Evolutionary conservation across 2,113 vertebrate species (phyloP).

Genomic region (Ursus arctos): DNA sequence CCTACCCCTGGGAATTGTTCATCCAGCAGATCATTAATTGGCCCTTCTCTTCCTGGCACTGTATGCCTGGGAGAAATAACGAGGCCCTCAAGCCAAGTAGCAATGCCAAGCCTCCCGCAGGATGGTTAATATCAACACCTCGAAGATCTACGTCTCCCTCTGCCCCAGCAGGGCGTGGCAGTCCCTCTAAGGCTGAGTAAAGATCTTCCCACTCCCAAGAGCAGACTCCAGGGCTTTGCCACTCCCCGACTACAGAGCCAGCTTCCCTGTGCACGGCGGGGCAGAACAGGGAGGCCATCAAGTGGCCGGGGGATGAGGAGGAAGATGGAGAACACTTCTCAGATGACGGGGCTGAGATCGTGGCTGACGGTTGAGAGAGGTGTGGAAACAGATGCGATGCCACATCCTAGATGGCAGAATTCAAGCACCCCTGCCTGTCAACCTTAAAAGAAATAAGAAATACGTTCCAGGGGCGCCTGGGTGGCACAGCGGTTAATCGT

Average conservation of each 20-base stretch:
- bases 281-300: neutral
- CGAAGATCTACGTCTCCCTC: neutral
- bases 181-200: neutral
- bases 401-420: neutral
- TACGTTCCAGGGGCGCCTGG: neutral
- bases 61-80: neutral
- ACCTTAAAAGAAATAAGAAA: neutral
- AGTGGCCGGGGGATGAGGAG: neutral
- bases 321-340: neutral
- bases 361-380: neutral
- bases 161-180: neutral
- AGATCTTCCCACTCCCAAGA: neutral
- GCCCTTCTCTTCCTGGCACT: neutral
- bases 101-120: neutral
- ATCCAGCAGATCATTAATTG: neutral
- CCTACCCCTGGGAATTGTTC: neutral
- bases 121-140: no score
- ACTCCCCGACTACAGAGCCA: neutral
- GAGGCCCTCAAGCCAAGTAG: neutral
- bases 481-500: no score
- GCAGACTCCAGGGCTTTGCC: neutral
- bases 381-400: neutral
- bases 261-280: neutral
- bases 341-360: neutral
- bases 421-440: neutral